phyloP scores from a whole-genome alignment of 1,140 invertebrate species.

The Drosophila repletoides region DNA sequence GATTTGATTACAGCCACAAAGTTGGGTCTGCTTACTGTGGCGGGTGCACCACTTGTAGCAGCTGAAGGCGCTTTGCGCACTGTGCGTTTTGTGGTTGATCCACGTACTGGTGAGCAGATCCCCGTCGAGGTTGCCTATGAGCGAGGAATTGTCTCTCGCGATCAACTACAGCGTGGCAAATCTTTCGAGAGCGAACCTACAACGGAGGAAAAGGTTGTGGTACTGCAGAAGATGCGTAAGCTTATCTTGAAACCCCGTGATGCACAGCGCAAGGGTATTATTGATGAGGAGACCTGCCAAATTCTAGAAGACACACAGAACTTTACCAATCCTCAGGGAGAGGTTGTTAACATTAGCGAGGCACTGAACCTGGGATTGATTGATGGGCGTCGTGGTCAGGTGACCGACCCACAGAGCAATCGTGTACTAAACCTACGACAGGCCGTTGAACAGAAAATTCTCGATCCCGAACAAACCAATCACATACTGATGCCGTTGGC shows the following conservation, averaged over 20 bases:
- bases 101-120: slow-evolving; percentile 89
- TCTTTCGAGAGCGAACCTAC: slow-evolving; percentile 87
- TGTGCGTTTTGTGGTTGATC: slow-evolving; percentile 88
- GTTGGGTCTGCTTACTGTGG: slow-evolving; percentile 87
- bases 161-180: slow-evolving; percentile 82
- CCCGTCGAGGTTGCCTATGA: slow-evolving; percentile 91
- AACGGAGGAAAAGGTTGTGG: slow-evolving; percentile 87
- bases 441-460: slow-evolving; percentile 91
- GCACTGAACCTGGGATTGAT: slow-evolving; percentile 90
- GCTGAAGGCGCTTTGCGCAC: slow-evolving; percentile 83
- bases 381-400: slow-evolving; percentile 89
- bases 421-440: slow-evolving; percentile 90
- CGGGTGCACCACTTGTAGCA: slow-evolving; percentile 88
- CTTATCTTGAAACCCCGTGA: slow-evolving; percentile 88
- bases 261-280: slow-evolving; percentile 88
- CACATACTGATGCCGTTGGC: slow-evolving; percentile 91
- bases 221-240: slow-evolving; percentile 90
- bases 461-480: slow-evolving; percentile 90
- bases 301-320: slow-evolving; percentile 85
- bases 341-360: slow-evolving; percentile 87
- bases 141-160: slow-evolving; percentile 86
- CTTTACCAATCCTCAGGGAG: slow-evolving; percentile 84
- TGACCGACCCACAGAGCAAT: slow-evolving; percentile 92
- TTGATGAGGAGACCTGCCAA: slow-evolving; percentile 89
- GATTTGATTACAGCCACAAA: slow-evolving; percentile 89